Conservation (phyloP, 2,888 invertebrate genomes). For the Cephus pulcher region DNA sequence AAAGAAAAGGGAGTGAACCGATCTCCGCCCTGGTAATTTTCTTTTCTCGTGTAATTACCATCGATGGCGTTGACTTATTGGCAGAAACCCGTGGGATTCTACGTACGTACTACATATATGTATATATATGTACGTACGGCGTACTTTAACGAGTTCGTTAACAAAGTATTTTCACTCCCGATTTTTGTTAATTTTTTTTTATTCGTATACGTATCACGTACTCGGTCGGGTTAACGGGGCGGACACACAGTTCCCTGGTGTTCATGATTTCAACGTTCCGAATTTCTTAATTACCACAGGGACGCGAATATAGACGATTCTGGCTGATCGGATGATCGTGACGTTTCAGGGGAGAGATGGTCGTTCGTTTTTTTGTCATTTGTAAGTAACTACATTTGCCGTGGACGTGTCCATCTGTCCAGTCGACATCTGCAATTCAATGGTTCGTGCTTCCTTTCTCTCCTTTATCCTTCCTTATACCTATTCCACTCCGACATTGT, state of each 20-base stretch:
- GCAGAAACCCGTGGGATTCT: slow-evolving; percentile 1
- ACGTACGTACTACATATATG: neutral
- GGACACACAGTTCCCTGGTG: neutral
- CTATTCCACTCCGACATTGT: neutral
- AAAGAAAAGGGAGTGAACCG: slow-evolving; percentile 5
- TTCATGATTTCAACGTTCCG: neutral
- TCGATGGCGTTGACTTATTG: slow-evolving; percentile 16
- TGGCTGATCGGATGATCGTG: neutral
- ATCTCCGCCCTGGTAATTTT: slow-evolving; percentile 20
- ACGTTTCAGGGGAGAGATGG: neutral
- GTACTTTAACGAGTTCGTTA: neutral
- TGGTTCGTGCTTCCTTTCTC: slow-evolving; percentile 15
- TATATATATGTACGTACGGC: neutral
- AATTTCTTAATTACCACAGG: neutral
- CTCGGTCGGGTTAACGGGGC: neutral
- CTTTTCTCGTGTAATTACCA: slow-evolving; percentile 17
- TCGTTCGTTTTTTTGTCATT: neutral
- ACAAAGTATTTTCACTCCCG: neutral
- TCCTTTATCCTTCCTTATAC: neutral
- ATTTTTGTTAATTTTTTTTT: neutral
- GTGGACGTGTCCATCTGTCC: slow-evolving; percentile 57
- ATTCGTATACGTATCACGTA: neutral
- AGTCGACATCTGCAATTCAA: slow-evolving; percentile 57
- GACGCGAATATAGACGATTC: neutral
- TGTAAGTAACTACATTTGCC: slow-evolving; percentile 8